Percentiles rank a stretch among this genome's conserved stretches.
Evolutionary conservation across 2,888 invertebrate species (phyloP).

Genomic region (Scelioninae gen. 2): DNA sequence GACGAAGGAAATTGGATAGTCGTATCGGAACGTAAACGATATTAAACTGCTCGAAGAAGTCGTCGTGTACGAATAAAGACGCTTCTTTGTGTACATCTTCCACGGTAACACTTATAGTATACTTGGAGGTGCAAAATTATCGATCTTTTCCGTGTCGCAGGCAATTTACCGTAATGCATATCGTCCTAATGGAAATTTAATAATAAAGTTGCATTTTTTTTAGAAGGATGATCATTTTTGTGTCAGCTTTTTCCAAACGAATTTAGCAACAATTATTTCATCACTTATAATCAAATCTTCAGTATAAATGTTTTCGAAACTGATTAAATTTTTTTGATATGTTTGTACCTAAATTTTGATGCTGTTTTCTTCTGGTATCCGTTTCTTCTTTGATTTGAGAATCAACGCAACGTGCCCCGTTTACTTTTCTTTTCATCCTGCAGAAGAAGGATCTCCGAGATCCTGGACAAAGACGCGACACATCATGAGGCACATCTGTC

Average conservation of each 20-base stretch:
- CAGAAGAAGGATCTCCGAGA: slow-evolving; percentile 95
- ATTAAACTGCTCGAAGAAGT: slow-evolving; percentile 58
- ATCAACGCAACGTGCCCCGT: slow-evolving; percentile 66
- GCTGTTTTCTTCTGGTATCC: slow-evolving; percentile 82
- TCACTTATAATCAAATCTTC: too few relatives aligned
- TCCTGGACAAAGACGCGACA: slow-evolving; percentile 89
- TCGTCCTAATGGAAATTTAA: slow-evolving; percentile 20
- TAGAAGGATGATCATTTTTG: background rate
- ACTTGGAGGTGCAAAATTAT: slow-evolving; percentile 40
- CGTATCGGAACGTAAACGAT: slow-evolving; percentile 59
- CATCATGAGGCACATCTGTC: slow-evolving; percentile 86
- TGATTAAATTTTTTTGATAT: background rate
- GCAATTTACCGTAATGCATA: slow-evolving; percentile 21
- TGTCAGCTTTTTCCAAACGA: background rate
- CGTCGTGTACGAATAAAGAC: slow-evolving; percentile 50
- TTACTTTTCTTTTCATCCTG: slow-evolving; percentile 89
- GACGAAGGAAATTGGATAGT: slow-evolving; percentile 60
- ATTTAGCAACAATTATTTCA: too few relatives aligned
- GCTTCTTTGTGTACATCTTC: slow-evolving; percentile 46
- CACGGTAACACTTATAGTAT: slow-evolving; percentile 33
- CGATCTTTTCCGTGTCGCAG: slow-evolving; percentile 23
- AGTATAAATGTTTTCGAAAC: background rate
- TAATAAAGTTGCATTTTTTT: slow-evolving; percentile 28
- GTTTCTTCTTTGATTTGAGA: slow-evolving; percentile 85
- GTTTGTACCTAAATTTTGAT: slow-evolving; percentile 76